Evolutionary conservation across 1,140 invertebrate genomes (phyloP).

Genomic region (Drosophila kanapiae): DNA sequence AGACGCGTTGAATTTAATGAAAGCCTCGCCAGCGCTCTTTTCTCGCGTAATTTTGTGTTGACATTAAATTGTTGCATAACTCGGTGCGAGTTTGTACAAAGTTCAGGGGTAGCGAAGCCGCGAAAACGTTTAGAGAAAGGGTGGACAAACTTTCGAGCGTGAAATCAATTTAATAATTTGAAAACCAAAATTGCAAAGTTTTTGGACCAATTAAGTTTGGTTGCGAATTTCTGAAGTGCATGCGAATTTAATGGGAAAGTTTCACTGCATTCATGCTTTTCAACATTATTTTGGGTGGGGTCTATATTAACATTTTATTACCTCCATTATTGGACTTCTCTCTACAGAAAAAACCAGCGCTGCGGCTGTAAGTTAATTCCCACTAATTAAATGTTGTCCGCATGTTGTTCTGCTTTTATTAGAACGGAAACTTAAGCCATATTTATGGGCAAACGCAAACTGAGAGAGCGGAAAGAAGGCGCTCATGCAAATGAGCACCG

Average conservation of each 20-base stretch:
- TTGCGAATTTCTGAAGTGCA: not conserved
- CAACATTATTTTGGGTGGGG: not conserved
- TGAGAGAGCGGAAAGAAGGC: conserved; percentile 10
- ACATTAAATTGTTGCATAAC: conserved; percentile 41
- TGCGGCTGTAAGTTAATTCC: conserved; percentile 26
- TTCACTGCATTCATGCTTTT: not conserved
- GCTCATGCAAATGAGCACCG: conserved; percentile 55
- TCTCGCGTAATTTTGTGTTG: conserved; percentile 40
- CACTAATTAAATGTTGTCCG: conserved; percentile 47
- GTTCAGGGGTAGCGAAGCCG: conserved; percentile 13
- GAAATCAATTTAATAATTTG: conserved; percentile 20
- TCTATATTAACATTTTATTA: not conserved
- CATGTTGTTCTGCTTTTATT: conserved; percentile 3
- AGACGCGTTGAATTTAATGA: conserved; percentile 24
- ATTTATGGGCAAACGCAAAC: conserved; percentile 37
- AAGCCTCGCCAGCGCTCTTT: conserved; percentile 20
- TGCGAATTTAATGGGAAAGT: not conserved
- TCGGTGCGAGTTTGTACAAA: conserved; percentile 17
- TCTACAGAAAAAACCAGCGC: not conserved
- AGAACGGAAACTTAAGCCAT: conserved; percentile 50
- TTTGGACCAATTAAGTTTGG: conserved; percentile 2
- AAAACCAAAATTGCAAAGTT: conserved; percentile 7
- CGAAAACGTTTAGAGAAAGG: not conserved
- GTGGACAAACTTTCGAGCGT: conserved; percentile 8
- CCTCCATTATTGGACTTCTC: not conserved